Percentiles rank a stretch among this genome's conserved stretches.
Conservation (phyloP, 1,140 invertebrate species). For the Drosophila ambigua region DNA sequence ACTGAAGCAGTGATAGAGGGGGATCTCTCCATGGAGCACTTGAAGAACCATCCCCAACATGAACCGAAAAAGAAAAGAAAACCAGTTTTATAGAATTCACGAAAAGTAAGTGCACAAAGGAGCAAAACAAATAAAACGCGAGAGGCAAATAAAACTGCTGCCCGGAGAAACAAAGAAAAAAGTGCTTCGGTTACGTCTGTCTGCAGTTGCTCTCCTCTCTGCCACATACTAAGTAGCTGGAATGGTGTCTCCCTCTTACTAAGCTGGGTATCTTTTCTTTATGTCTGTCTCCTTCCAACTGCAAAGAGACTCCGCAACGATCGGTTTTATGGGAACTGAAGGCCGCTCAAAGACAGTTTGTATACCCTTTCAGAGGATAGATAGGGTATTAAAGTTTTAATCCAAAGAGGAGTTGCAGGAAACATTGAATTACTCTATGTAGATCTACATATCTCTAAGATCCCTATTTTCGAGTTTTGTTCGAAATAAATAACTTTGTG, state of each 20-base stretch:
- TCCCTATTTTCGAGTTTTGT: not conserved
- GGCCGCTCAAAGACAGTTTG: constrained; percentile 50
- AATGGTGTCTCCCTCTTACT: not conserved
- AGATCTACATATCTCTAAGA: no score
- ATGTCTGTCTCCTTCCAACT: not conserved
- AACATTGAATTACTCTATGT: no score
- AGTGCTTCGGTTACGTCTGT: no score
- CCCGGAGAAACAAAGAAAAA: constrained; percentile 42
- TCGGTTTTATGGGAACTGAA: constrained; percentile 41
- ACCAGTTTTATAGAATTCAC: constrained; percentile 65
- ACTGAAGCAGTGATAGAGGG: constrained; percentile 22
- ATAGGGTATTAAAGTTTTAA: no score
- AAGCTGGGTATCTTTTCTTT: not conserved
- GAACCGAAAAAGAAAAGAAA: constrained; percentile 45
- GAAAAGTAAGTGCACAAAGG: constrained; percentile 58
- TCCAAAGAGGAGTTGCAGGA: no score
- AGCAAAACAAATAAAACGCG: constrained; percentile 46
- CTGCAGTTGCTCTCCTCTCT: not conserved
- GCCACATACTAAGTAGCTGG: not conserved
- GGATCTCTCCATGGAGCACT: constrained; percentile 11
- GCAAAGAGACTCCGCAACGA: constrained; percentile 8
- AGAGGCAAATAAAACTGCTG: constrained; percentile 9
- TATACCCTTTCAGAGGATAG: not conserved
- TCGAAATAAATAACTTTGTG: not conserved
- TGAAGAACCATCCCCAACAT: constrained; percentile 29